Base-by-base conservation (phyloP, 1,140 invertebrate genomes). In the Hylaeus volcanicus region DNA sequence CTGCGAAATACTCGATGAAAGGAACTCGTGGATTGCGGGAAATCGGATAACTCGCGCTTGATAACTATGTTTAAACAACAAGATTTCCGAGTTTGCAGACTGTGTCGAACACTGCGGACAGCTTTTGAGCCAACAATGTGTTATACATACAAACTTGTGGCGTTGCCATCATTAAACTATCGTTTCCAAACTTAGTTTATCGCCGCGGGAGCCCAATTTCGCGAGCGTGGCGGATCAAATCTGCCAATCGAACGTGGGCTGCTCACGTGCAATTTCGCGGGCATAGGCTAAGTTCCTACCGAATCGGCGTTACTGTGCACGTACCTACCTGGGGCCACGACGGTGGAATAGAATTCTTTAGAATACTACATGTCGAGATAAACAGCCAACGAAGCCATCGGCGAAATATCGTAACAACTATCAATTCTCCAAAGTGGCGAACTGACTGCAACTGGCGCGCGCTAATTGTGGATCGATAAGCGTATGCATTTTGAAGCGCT, bases 111-210 rank as follows among this genome's bases (percentile, higher is more conserved):
- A 66, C 26, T 48, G n/a, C 4, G 8, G 63, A 48, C 64, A 48
- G 64, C 15, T 66, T 66, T 6, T 15, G 11, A 6, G 5, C 43
- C 43, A 66, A 48, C 64, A 48, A 66, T 48, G 64, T 48, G 43
- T 66, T 66, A 26, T 26, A 26, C 26, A 48, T 48, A 26, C 43
- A 66, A 66, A 66, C 43, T 66, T 15, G 6, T 9, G 64, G 64
- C 63, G 41, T 14, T 0, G 12, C 15, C 43, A 48, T 66, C 64
- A 48, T 66, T 66, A 66, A 66, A 66, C 64, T 66, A 66, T 66
- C 64, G 64, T 66, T 66, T 66, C 64, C 43, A 48, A 66, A 66
- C 64, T 66, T 66, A 48, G 64, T 66, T 66, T 48, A 43, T 8
- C 15, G 15, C 15, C 15, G 43, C 5, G n/a, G 15, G 43, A 2